Percentiles rank a stretch among this genome's conserved stretches.
phyloP scores from a whole-genome alignment of 2,113 vertebrate genomes.

The Tetrao urogallus region DNA sequence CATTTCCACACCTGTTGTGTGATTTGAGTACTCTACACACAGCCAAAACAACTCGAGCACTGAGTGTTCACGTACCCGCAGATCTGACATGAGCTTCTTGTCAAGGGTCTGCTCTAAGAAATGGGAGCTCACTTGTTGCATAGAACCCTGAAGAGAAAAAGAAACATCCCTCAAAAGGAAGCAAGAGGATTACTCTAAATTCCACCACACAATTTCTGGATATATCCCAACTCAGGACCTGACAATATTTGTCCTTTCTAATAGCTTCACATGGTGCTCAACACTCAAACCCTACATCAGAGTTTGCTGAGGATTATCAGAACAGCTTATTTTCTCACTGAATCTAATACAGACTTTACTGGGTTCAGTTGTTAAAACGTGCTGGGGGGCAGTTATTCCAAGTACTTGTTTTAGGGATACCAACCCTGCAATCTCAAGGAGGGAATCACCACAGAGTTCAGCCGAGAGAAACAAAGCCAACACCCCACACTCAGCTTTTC shows the following conservation, averaged over 20 bases:
- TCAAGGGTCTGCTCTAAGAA: constrained; percentile 98
- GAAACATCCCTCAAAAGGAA: neutral
- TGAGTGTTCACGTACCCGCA: constrained; percentile 81
- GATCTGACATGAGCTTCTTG: constrained; percentile 99
- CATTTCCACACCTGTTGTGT: neutral
- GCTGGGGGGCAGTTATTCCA: neutral
- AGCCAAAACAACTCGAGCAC: neutral
- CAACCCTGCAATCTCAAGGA: neutral
- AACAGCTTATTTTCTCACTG: neutral
- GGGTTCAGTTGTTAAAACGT: neutral
- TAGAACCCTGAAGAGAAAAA: constrained; percentile 86
- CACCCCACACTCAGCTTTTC: neutral
- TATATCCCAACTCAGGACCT: rapidly evolving
- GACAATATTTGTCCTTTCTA: neutral
- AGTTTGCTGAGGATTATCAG: neutral
- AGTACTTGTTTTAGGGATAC: neutral
- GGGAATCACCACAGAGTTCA: neutral
- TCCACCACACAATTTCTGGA: neutral
- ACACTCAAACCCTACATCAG: rapidly evolving
- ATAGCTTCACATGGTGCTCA: neutral
- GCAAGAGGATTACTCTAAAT: neutral
- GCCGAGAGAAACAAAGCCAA: neutral
- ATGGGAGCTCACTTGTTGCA: constrained; percentile 96
- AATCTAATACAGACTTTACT: neutral
- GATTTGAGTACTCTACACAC: neutral